phyloP scores from a whole-genome alignment of 2,888 invertebrate genomes.

The Parelbella ahira region DNA sequence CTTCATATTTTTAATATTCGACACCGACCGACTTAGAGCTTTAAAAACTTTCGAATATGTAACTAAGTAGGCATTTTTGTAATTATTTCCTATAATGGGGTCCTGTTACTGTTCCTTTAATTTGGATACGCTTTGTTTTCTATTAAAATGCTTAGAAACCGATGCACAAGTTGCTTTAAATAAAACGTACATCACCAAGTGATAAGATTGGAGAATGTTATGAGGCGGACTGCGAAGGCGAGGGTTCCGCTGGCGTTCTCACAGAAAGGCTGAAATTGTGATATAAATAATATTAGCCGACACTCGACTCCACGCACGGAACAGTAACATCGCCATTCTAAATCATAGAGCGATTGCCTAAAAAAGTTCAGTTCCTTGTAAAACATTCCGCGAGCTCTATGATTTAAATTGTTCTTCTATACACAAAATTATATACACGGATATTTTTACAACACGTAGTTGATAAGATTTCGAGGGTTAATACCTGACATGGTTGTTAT shows the following conservation, averaged over 20 bases:
- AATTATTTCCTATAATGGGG: slow-evolving; percentile 14
- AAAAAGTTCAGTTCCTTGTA: slow-evolving; percentile 1
- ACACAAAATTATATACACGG: not conserved
- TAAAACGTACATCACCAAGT: slow-evolving; percentile 8
- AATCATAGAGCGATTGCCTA: slow-evolving; percentile 19
- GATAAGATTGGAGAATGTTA: not conserved
- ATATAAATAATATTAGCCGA: no score
- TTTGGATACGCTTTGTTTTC: slow-evolving; percentile 1
- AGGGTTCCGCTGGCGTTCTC: not conserved
- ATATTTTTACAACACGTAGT: slow-evolving; percentile 17
- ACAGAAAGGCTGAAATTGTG: slow-evolving; percentile 26
- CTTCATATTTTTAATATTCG: no score
- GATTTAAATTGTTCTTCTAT: slow-evolving; percentile 16
- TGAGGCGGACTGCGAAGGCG: not conserved
- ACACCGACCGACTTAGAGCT: no score
- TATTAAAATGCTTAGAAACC: no score
- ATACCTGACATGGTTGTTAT: slow-evolving; percentile 12
- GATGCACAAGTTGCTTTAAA: slow-evolving; percentile 1
- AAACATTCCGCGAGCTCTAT: slow-evolving; percentile 21
- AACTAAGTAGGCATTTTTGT: no score
- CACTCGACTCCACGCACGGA: slow-evolving; percentile 8
- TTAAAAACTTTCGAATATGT: no score
- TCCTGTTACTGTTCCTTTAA: slow-evolving; percentile 27
- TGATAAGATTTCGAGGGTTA: slow-evolving; percentile 11
- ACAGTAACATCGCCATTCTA: slow-evolving; percentile 25